Evolutionary conservation across 2,113 vertebrate species (phyloP), one percentile per base, ranked within the genome.

Genomic region (Oryzias melastigma): DNA sequence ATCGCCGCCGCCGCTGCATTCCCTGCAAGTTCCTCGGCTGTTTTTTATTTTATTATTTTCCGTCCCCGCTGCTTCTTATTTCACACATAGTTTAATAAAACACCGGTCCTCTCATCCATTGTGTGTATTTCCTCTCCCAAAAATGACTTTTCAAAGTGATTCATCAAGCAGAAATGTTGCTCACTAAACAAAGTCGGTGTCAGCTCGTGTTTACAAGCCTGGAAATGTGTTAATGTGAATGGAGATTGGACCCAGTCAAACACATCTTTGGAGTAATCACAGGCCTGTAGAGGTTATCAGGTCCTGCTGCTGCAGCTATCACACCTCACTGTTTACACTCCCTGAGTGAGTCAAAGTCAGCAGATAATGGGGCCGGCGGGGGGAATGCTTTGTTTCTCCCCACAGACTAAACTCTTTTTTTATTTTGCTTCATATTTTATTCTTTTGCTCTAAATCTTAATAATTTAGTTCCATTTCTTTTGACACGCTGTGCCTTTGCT

Each of bases 401-500:
- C 25, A 68, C 58, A 57, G 60, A 66, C 40, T 29, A 1, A 41
- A 52, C 50, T 19, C 54, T 57, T 40, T 47, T 20, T 0, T 0
- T 6, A 5, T 27, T 27, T 27, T 10, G 10, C 35, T 35, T 35
- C 10, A 35, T 35, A 35, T 35, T 35, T 35, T 35, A 35, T 35
- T 35, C 35, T 14, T 15, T 55, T 55, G 6, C 14, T 54, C 27
- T 45, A 0, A 14, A 20, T 53, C 71, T 83, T 1, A 83, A 86
- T 86, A 66, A 87, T 88, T 84, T 58, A 86, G 43, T 59, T 27
- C 42, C 67, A 74, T 88, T 87, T 82, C 79, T 79, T 79, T 81
- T 66, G 57, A 65, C 79, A 61, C 48, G 68, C 75, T 78, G 77
- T 58, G 81, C 70, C 48, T 73, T 50, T 18, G 71, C 69, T 76